These are phyloP conservation scores for Drosophila macrospina DNA, from an alignment of 2,888 invertebrate genomes.

Conservation along the genomic window DNA sequence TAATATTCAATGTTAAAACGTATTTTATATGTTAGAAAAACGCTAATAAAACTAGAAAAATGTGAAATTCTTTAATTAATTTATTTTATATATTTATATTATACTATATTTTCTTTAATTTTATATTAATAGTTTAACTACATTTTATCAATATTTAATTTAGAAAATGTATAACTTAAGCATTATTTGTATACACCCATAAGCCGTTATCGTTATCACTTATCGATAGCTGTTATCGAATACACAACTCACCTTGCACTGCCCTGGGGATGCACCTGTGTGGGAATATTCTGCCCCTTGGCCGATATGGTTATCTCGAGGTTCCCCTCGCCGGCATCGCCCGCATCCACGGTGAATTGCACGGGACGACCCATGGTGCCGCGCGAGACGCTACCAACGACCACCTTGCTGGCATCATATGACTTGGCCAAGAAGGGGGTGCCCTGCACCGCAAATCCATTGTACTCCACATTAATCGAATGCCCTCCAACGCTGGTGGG, in stretches of 20 bases:
- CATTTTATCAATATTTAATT: too few species aligned
- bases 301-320: slow-evolving; percentile 98
- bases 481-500: slow-evolving; percentile 97
- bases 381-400: slow-evolving; percentile 92
- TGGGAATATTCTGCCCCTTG: slow-evolving; percentile 96
- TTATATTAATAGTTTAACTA: too few species aligned
- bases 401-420: slow-evolving; percentile 95
- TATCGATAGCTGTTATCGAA: not conserved
- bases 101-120: too few species aligned
- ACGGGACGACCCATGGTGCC: slow-evolving; percentile 95
- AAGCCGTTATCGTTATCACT: not conserved
- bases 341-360: slow-evolving; percentile 98
- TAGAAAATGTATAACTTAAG: too few species aligned
- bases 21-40: too few species aligned
- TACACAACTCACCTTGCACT: slow-evolving; percentile 86
- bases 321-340: slow-evolving; percentile 98
- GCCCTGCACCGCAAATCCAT: slow-evolving; percentile 94
- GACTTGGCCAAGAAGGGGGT: slow-evolving; percentile 96
- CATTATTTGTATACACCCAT: too few species aligned
- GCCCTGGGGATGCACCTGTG: slow-evolving; percentile 97
- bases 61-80: too few species aligned
- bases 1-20: too few species aligned
- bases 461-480: slow-evolving; percentile 95
- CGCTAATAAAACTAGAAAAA: too few species aligned
- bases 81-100: too few species aligned